Evolutionary conservation across 1,140 invertebrate genomes (phyloP), one percentile per base, ranked within the genome.

Genomic region (Melanaphis sacchari): DNA sequence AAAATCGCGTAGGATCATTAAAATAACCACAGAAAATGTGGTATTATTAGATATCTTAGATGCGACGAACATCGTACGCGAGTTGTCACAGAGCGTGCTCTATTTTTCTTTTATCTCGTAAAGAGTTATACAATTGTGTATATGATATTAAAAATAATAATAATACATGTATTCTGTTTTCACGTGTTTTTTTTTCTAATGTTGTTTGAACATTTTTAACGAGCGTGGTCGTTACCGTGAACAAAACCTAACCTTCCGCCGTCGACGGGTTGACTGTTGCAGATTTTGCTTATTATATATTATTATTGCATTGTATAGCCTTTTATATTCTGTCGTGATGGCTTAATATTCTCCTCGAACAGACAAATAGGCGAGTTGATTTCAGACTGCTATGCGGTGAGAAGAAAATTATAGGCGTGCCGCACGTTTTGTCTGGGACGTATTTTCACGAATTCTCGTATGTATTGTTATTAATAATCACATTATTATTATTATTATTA

Each of bases 131-230:
- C 31, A n/a, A 66, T 0, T 3, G n/a, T n/a, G 46, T 26, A 26
- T 26, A 26, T 26, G 7, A 54, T 54, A 54, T 31, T 54, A 54
- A 9, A 15, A n/a, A 66, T 11, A 31, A 59, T 59, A 66, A 66
- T n/a, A 66, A n/a, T 18, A 66, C 43, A 26, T 43, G n/a, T 59
- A 21, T 59, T 59, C 52, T 21, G n/a, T 49, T 88, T 49, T 9
- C 9, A 5, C n/a, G 1, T 49, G 15, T 49, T 54, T 40, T 54
- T 89, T 90, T 59, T 40, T 15, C 18, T 22, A 49, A 59, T 59
- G 87, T 43, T 36, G 88, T 59, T 40, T 59, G 52, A 54, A 54
- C 31, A 90, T 90, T 41, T 90, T 90, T 90, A 90, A 90, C 88
- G 88, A 90, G 88, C 52, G 52, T 2, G 21, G 52, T 90, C 88